Base-by-base conservation (phyloP, 2,797 vertebrate species). In the Sparus aurata region DNA sequence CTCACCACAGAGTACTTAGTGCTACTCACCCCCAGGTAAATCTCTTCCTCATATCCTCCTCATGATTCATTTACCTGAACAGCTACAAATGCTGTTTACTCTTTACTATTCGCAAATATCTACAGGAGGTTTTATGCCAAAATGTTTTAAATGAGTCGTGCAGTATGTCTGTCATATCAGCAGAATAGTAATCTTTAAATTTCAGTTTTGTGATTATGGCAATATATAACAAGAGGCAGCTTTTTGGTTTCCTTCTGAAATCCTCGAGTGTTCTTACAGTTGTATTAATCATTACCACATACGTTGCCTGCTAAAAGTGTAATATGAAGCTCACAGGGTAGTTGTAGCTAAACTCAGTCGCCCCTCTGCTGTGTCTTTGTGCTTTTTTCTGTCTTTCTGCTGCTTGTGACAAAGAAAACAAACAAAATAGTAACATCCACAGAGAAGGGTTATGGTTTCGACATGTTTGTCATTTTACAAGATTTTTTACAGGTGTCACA, bases 21-120 rank as follows among this genome's bases (percentile, higher is more conserved):
- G 16, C 77, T 86, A 4, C 92, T 96, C 3, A 88, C 82, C 73
- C 80, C 85, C 71, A 96, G 95, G 95, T 96, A 92, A 89, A 15
- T 43, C 17, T 10, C 50, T 80, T 76, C 12, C 9, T 80, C 18
- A 46, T 47, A 13, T 27, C 25, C 58, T 25, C 38, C 38, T 10
- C n/a, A 23, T 58, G 20, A 17, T 58, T 45, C 12, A 16, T 54
- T 49, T 47, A 18, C 1, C 7, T 17, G 7, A 22, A 1, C 1
- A 7, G 20, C 22, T 46, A 15, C 0, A 0, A 10, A 22, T 57
- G 50, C 5, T 47, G 13, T 45, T 38, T 38, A 38, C 8, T 38
- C 38, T 38, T 38, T 2, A 10, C 10, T 38, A 11, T 38, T 38
- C 11, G 11, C 10, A 0, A 11, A 10, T 38, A 11, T 38, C 38